Evolutionary conservation across 92 coral and sea anemone genomes (phyloP).

Genomic region (Metridium senile): DNA sequence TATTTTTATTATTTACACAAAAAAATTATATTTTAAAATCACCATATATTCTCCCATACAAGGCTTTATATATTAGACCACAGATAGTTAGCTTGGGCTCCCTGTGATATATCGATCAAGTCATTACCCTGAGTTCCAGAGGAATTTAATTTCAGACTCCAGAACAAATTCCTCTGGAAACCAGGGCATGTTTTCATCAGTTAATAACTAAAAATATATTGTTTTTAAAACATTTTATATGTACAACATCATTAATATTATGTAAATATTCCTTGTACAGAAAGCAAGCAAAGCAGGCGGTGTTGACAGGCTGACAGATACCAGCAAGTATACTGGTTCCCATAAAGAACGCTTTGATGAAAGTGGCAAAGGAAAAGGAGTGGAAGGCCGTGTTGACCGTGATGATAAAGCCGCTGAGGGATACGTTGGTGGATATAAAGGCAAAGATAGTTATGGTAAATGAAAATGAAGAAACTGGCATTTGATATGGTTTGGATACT

Average conservation of each 20-base stretch:
- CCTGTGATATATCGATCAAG: no score
- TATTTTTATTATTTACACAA: no score
- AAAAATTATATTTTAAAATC: no score
- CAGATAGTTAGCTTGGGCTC: no score
- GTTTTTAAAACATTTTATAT: no score
- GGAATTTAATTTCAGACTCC: no score
- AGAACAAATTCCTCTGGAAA: no score
- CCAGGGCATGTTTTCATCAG: no score
- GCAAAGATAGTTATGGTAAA: constrained; percentile 80
- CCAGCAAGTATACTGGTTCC: constrained; percentile 93
- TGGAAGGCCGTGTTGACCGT: constrained; percentile 79
- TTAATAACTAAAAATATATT: no score
- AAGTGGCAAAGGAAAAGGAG: constrained; percentile 90
- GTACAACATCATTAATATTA: background rate
- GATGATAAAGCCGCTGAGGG: constrained; percentile 84
- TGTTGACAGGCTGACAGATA: constrained; percentile 91
- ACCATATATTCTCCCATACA: no score
- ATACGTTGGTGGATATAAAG: constrained; percentile 92
- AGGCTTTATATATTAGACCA: no score
- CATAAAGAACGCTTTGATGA: constrained; percentile 98
- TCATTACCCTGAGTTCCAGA: no score
- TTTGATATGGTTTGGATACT: background rate
- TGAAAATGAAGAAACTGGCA: constrained; percentile 5
- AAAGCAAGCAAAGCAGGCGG: constrained; percentile 88
- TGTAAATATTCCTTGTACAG: constrained; percentile 27